A percentile compares a stretch with the other conserved stretches of the same genome.
Conservation (phyloP, 1,140 invertebrate genomes). For the Drosophila ficusphila region DNA sequence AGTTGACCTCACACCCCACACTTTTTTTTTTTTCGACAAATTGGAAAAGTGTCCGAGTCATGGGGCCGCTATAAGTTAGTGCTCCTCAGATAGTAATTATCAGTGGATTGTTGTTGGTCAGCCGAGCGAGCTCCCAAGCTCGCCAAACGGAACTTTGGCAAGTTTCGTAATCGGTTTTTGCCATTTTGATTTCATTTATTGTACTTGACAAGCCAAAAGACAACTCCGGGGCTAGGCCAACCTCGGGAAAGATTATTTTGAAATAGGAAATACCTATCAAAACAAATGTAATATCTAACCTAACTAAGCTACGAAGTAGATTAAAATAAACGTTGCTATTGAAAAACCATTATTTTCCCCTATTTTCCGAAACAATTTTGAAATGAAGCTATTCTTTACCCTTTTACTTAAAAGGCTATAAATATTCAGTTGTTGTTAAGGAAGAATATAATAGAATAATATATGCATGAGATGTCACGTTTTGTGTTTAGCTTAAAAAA, state of each 20-base stretch:
- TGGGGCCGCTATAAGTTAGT: slow-evolving; percentile 66
- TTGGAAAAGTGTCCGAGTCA: slow-evolving; percentile 45
- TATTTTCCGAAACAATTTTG: no score
- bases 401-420: no score
- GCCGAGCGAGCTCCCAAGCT: slow-evolving; percentile 1
- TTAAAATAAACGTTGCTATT: no score
- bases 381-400: no score
- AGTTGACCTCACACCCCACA: slow-evolving; percentile 34
- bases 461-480: no score
- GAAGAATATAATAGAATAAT: no score
- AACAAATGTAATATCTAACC: not conserved
- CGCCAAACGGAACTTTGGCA: slow-evolving; percentile 66
- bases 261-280: not conserved
- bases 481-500: no score
- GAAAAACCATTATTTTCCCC: no score
- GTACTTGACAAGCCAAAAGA: slow-evolving; percentile 23
- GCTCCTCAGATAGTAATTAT: slow-evolving; percentile 82
- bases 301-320: no score
- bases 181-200: slow-evolving; percentile 75
- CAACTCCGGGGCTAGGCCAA: not conserved
- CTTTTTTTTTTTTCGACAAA: slow-evolving; percentile 10
- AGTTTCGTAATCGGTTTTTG: slow-evolving; percentile 75
- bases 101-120: slow-evolving; percentile 73
- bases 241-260: not conserved
- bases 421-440: no score